Percentiles rank a stretch among this genome's conserved stretches.
Evolutionary conservation across 2,888 invertebrate genomes (phyloP).

Genomic region (Cynaeus angustus): DNA sequence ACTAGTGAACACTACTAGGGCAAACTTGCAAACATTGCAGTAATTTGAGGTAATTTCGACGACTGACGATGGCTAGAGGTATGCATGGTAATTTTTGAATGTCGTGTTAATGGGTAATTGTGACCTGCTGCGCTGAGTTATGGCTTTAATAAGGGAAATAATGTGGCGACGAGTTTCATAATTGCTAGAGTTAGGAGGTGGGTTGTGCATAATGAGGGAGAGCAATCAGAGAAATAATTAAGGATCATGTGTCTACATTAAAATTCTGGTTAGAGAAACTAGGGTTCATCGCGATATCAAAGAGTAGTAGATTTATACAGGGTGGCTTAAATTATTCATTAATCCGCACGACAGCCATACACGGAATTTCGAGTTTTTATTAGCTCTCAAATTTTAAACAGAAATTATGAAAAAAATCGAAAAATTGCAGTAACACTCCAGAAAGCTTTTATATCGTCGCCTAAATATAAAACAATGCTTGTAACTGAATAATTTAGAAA

Average conservation of each 20-base stretch:
- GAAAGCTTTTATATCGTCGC: too few relatives aligned
- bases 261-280: too few relatives aligned
- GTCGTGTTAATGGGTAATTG: conserved; percentile 30
- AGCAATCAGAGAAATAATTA: conserved; percentile 7
- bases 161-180: conserved; percentile 27
- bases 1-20: conserved; percentile 18
- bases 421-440: too few relatives aligned
- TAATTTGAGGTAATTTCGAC: conserved; percentile 9
- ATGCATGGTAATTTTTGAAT: conserved; percentile 31
- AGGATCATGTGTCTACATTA: not conserved
- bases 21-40: conserved; percentile 3
- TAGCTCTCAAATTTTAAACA: too few relatives aligned
- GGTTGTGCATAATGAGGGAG: conserved; percentile 12
- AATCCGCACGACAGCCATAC: too few relatives aligned
- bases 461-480: too few relatives aligned
- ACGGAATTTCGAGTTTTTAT: too few relatives aligned
- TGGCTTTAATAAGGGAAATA: conserved; percentile 24
- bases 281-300: too few relatives aligned
- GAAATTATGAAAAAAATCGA: too few relatives aligned
- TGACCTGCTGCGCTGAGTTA: conserved; percentile 17
- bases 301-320: too few relatives aligned
- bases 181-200: conserved; percentile 19
- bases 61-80: conserved; percentile 22
- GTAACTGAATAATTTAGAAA: too few relatives aligned
- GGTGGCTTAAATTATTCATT: too few relatives aligned